Conservation (phyloP, 2,888 invertebrate genomes). For the Asteroscopus sphinx region DNA sequence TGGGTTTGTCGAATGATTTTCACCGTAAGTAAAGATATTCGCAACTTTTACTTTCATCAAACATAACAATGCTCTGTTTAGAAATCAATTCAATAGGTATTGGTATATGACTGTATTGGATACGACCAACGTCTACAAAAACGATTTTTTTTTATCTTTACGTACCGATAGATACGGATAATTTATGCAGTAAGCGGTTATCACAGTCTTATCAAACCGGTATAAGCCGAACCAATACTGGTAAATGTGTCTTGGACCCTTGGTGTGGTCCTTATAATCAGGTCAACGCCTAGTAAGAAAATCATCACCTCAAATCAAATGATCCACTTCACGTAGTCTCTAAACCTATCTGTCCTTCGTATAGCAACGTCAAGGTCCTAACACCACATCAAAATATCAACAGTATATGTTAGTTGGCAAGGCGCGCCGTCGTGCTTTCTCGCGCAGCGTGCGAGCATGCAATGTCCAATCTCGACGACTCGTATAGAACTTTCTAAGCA, state of each 20-base stretch:
- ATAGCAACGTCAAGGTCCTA: constrained; percentile 39
- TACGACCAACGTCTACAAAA: background rate
- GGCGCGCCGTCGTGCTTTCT: constrained; percentile 84
- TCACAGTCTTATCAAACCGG: constrained; percentile 7
- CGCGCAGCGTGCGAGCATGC: constrained; percentile 88
- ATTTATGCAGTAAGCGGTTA: constrained; percentile 10
- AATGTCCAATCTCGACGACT: constrained; percentile 84
- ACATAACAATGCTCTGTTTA: constrained; percentile 64
- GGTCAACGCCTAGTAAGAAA: constrained; percentile 7
- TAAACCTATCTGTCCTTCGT: constrained; percentile 11
- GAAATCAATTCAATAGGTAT: constrained; percentile 27
- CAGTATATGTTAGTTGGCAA: constrained; percentile 38
- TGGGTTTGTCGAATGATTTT: constrained; percentile 83
- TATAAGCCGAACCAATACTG: constrained; percentile 1
- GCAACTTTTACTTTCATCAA: constrained; percentile 85
- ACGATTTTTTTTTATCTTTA: background rate
- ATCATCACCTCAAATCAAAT: background rate
- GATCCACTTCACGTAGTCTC: background rate
- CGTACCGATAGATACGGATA: background rate
- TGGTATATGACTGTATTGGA: constrained; percentile 5
- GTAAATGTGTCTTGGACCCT: background rate
- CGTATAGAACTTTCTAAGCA: constrained; percentile 88
- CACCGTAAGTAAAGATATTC: constrained; percentile 73
- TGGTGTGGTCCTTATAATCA: background rate
- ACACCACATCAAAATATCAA: constrained; percentile 40